Evolutionary conservation across 2,113 vertebrate species (phyloP).

Genomic region (Ramphastos sulfuratus): DNA sequence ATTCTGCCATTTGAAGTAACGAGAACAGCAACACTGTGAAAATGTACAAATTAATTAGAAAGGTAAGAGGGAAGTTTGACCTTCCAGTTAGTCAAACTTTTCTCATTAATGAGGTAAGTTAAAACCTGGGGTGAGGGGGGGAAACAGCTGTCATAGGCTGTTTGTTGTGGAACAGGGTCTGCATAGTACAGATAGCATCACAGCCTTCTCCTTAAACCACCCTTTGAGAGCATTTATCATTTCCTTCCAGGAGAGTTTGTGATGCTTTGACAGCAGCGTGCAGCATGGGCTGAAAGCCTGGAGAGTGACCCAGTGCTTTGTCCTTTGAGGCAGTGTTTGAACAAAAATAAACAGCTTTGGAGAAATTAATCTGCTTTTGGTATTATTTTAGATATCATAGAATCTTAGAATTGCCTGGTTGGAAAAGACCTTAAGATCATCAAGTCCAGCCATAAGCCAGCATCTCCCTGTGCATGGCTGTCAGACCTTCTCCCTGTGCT

Average conservation of each 20-base stretch:
- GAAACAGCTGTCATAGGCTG: not conserved
- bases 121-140: not conserved
- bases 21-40: not conserved
- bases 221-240: not conserved
- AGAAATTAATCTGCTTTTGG: not conserved
- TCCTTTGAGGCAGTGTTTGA: not conserved
- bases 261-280: not conserved
- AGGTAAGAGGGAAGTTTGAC: not conserved
- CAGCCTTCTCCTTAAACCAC: not conserved
- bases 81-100: conserved; percentile 17
- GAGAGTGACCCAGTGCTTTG: not conserved
- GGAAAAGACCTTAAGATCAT: too few relatives aligned
- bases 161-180: not conserved
- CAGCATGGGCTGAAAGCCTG: accelerated
- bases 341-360: not conserved
- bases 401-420: too few relatives aligned
- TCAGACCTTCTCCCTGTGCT: too few relatives aligned
- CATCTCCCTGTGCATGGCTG: too few relatives aligned
- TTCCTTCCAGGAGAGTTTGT: not conserved
- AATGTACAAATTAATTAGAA: conserved; percentile 27
- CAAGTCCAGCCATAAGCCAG: too few relatives aligned
- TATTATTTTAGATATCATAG: not conserved
- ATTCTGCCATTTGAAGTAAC: not conserved
- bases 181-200: not conserved
- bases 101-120: not conserved